Percentiles rank a stretch among this genome's conserved stretches.
Conservation (phyloP, 1,140 invertebrate genomes). For the Meloidogyne chitwoodi region DNA sequence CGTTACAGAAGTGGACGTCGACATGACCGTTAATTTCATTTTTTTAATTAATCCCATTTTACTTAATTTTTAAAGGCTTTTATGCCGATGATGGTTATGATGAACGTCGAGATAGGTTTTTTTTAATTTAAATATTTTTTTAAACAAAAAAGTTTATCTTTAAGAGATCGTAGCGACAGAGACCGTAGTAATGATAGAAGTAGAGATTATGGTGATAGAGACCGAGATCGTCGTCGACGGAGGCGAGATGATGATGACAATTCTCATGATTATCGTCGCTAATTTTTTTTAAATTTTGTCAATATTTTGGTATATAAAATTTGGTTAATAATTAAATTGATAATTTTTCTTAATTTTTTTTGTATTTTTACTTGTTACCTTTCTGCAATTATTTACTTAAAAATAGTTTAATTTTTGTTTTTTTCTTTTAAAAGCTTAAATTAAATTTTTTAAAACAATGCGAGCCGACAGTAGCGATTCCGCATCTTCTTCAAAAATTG, state of each 20-base stretch:
- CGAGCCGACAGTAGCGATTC: neutral
- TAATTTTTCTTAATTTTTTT: neutral
- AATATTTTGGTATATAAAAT: slow-evolving; percentile 3
- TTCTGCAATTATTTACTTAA: neutral
- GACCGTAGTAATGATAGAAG: neutral
- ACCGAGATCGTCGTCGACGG: slow-evolving; percentile 16
- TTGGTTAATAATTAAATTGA: neutral
- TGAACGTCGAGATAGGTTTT: neutral
- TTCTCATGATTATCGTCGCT: slow-evolving; percentile 13
- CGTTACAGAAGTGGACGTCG: slow-evolving; percentile 15
- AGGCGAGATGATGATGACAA: neutral
- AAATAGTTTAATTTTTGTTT: no score
- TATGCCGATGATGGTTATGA: slow-evolving; percentile 35
- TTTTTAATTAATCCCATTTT: neutral
- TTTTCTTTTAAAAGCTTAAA: no score
- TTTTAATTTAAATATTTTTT: neutral
- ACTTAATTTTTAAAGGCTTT: neutral
- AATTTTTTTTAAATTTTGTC: neutral
- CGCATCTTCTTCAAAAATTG: neutral
- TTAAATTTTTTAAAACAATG: neutral
- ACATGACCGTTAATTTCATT: slow-evolving; percentile 13
- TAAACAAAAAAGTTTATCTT: neutral
- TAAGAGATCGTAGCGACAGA: neutral
- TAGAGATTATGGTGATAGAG: neutral
- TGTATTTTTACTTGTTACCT: neutral